A percentile compares a stretch with the other conserved stretches of the same genome.
phyloP scores from a whole-genome alignment of 2,113 vertebrate genomes.

The Pseudorhombus dupliciocellatus region DNA sequence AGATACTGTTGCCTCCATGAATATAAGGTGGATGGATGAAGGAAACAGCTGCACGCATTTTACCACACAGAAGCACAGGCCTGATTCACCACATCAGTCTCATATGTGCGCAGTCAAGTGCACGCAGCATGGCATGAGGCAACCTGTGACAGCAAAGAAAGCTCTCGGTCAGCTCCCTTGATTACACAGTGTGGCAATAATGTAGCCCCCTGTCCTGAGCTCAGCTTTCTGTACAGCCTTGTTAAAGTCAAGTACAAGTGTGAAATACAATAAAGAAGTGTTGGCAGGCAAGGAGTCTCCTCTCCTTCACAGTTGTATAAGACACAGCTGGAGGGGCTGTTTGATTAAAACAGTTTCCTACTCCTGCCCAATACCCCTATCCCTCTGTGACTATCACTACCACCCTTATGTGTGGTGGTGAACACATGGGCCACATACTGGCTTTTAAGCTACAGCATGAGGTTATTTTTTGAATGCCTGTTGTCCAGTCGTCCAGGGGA shows the following conservation, averaged over 20 bases:
- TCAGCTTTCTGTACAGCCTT: constrained; percentile 31
- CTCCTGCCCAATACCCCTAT: not conserved
- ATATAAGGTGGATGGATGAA: not conserved
- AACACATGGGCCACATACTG: constrained; percentile 63
- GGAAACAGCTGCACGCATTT: constrained; percentile 4
- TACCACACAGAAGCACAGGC: not conserved
- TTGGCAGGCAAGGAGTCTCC: constrained; percentile 11
- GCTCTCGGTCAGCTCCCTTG: constrained; percentile 30
- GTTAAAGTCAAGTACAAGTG: constrained; percentile 33
- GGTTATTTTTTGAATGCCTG: constrained; percentile 34
- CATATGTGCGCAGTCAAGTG: not conserved
- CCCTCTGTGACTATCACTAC: constrained; percentile 20
- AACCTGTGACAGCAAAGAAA: constrained; percentile 29
- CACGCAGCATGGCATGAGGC: not conserved
- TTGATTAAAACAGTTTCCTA: constrained; percentile 57
- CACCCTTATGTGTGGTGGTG: not conserved
- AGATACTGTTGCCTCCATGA: not conserved
- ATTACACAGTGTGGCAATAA: constrained; percentile 24
- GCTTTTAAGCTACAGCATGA: constrained; percentile 39
- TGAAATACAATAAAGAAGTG: constrained; percentile 10
- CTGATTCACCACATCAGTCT: not conserved
- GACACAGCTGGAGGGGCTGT: constrained; percentile 55
- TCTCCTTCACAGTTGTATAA: constrained; percentile 20
- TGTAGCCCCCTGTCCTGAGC: constrained; percentile 7
- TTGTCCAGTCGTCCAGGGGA: constrained; percentile 4